These are phyloP conservation scores for Phallusia fumigata DNA, from an alignment of 23 tunicate genomes.

Conservation along the genomic window DNA sequence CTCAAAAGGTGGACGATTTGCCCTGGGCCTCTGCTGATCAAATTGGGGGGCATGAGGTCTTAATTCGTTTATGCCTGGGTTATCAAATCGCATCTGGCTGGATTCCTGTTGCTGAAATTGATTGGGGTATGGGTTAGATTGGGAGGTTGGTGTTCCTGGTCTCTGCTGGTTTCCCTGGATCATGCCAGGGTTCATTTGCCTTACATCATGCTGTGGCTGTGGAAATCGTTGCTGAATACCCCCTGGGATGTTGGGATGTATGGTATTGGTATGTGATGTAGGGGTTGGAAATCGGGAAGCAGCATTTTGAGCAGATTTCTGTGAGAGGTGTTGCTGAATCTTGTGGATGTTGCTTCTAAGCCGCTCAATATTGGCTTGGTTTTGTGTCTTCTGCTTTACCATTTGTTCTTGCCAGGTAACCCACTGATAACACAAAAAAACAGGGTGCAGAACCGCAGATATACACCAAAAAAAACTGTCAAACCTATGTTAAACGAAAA, in stretches of 20 bases:
- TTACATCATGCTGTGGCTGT: too few relatives aligned
- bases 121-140: too few relatives aligned
- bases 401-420: conserved; percentile 82
- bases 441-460: too few relatives aligned
- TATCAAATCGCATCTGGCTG: background rate
- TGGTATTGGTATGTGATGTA: background rate
- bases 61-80: background rate
- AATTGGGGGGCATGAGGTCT: background rate
- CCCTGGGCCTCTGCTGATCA: background rate
- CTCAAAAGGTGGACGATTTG: background rate
- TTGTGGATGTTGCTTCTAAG: conserved; percentile 23
- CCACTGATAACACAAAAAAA: conserved; percentile 54
- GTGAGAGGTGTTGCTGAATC: conserved; percentile 25
- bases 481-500: too few relatives aligned
- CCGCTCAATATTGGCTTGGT: conserved; percentile 36
- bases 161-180: background rate
- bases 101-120: background rate
- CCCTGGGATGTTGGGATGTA: too few relatives aligned
- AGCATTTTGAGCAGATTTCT: background rate
- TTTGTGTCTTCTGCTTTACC: conserved; percentile 53
- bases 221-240: too few relatives aligned
- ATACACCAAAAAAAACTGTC: too few relatives aligned
- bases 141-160: background rate
- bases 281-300: background rate
- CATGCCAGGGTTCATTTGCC: background rate